Percentiles rank a stretch among this genome's conserved stretches.
Evolutionary conservation across 1,140 invertebrate species (phyloP).

Genomic region (Drosophila hydei): DNA sequence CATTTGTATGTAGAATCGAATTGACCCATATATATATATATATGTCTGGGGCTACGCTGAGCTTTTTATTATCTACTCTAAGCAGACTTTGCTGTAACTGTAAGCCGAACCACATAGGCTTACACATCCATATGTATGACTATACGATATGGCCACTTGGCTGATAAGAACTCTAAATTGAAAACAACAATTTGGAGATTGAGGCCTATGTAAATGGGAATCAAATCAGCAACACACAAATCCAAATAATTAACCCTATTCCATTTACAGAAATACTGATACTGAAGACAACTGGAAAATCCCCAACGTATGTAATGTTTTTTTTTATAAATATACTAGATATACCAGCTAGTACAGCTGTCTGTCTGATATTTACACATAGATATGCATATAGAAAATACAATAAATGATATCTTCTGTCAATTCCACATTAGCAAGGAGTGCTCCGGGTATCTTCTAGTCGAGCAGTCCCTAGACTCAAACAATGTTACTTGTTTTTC

Average conservation of each 20-base stretch:
- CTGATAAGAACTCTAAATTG: conserved; percentile 3
- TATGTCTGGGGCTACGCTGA: background rate
- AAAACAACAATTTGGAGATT: conserved; percentile 1
- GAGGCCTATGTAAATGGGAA: conserved; percentile 25
- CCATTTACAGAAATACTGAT: conserved; percentile 22
- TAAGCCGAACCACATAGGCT: background rate
- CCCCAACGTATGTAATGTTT: background rate
- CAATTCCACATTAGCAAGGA: too few species aligned
- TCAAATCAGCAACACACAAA: conserved; percentile 4
- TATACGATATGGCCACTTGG: background rate
- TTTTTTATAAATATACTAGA: too few species aligned
- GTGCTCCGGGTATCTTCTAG: too few species aligned
- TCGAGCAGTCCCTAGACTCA: too few species aligned
- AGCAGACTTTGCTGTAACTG: background rate
- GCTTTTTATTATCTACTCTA: background rate
- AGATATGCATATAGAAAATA: too few species aligned
- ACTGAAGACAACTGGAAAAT: conserved; percentile 7
- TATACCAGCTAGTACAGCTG: too few species aligned
- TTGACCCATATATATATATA: too few species aligned
- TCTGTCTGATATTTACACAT: too few species aligned
- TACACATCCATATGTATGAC: background rate
- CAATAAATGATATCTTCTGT: too few species aligned
- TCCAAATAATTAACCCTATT: conserved; percentile 15
- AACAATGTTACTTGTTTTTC: too few species aligned
- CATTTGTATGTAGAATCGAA: too few species aligned